Evolutionary conservation across 1,140 invertebrate genomes (phyloP).

Genomic region (Mycetomoellerius zeteki): DNA sequence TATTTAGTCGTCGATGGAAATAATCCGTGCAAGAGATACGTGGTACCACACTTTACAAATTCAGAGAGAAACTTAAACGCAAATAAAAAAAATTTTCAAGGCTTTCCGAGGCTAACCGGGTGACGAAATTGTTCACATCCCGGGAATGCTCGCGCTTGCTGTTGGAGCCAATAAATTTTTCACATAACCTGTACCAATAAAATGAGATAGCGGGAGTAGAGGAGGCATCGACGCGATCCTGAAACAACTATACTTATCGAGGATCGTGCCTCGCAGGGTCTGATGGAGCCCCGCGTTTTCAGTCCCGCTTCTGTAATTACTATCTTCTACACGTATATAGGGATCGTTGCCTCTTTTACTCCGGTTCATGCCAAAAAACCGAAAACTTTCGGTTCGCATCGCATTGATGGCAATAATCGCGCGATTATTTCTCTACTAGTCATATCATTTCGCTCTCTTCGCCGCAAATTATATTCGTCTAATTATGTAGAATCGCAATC

Average conservation of each 20-base stretch:
- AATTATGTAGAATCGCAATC: neutral
- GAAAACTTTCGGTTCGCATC: slow-evolving; percentile 56
- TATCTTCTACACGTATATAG: slow-evolving; percentile 80
- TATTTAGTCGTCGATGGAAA: neutral
- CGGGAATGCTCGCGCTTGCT: slow-evolving; percentile 49
- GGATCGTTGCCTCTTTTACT: slow-evolving; percentile 74
- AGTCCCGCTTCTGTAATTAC: slow-evolving; percentile 87
- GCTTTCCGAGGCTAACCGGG: neutral
- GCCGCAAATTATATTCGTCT: neutral
- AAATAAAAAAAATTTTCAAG: slow-evolving; percentile 22
- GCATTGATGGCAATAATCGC: slow-evolving; percentile 8
- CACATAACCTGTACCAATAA: slow-evolving; percentile 84
- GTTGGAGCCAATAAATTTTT: slow-evolving; percentile 81
- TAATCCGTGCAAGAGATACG: neutral
- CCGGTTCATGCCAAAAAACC: slow-evolving; percentile 73
- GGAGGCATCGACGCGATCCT: slow-evolving; percentile 82
- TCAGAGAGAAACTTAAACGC: too few species aligned
- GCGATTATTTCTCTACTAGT: slow-evolving; percentile 23
- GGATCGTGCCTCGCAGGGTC: slow-evolving; percentile 85
- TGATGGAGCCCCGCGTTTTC: slow-evolving; percentile 79
- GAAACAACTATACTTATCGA: slow-evolving; percentile 87
- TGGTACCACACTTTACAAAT: too few species aligned
- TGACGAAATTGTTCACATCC: slow-evolving; percentile 14
- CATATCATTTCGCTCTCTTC: neutral
- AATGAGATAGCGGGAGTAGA: slow-evolving; percentile 84